Evolutionary conservation across 2,797 vertebrate species (phyloP), one percentile per base, ranked within the genome.

Genomic region (Sylvilagus floridanus): DNA sequence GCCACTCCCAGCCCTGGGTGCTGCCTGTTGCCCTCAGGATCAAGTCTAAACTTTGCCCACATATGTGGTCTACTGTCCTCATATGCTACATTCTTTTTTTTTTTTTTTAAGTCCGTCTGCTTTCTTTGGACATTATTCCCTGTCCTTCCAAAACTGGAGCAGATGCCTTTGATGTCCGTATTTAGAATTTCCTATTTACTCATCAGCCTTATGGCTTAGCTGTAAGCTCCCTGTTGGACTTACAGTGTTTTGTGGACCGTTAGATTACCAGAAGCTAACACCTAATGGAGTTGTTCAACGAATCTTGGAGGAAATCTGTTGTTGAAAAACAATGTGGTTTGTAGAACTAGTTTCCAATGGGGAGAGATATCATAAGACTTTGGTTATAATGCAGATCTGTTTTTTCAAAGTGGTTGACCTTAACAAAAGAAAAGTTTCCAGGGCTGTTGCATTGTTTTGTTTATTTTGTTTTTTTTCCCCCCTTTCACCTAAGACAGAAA

Each of bases 151-250:
- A 17, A 87, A 26, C 78, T 37, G 30, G 14, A 26, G 62, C 12
- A 54, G 37, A 28, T 32, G 19, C 60, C 71, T 68, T 73, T 17
- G 19, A 30, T 84, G 32, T 75, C 52, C 60, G 13, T 50, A 76
- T 37, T 84, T 60, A 79, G 42, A 75, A 63, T 85, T 71, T 84
- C 73, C 68, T 90, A 28, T 60, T 71, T 91, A 65, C 37, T 79
- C 47, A 16, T 42, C 66, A 7, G 54, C 71, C 75, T 65, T 47
- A 81, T 68, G 19, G 5, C 50, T 81, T 37, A 47, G 21, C 52
- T 30, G 1, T 35, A 54, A 63, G n/a, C 16, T 60, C n/a, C 68
- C 22, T 47, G 17, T 16, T 26, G 62, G 47, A 22, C 35, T 13
- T 62, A 11, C 32, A 17, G 71, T 16, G 24, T 21, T 54, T 30